Evolutionary conservation across 1,140 invertebrate species (phyloP).

Genomic region (Maniola jurtina): DNA sequence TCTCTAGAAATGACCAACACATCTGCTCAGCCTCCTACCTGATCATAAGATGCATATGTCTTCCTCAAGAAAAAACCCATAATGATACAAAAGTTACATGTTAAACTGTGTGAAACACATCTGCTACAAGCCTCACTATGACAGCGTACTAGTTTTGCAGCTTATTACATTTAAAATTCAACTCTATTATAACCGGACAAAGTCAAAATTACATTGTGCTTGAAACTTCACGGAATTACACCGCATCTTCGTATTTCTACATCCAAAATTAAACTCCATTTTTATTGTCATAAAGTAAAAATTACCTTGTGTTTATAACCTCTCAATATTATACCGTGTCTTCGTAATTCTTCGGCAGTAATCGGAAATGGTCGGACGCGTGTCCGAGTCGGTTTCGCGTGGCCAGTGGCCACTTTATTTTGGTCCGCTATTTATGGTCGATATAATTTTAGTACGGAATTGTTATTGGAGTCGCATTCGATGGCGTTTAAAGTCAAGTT

Average conservation of each 20-base stretch:
- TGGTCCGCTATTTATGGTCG: slow-evolving; percentile 35
- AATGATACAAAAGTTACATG: slow-evolving; percentile 66
- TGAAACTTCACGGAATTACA: too few species aligned
- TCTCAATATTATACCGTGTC: background rate
- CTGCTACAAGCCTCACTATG: slow-evolving; percentile 45
- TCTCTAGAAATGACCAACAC: slow-evolving; percentile 43
- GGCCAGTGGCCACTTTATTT: slow-evolving; percentile 24
- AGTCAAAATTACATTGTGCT: too few species aligned
- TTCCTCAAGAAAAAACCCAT: slow-evolving; percentile 66
- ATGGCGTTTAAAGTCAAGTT: slow-evolving; percentile 9
- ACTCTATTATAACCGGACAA: slow-evolving; percentile 6
- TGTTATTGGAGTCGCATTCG: slow-evolving; percentile 21
- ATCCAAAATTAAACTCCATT: too few species aligned
- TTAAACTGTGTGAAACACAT: slow-evolving; percentile 65
- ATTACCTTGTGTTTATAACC: background rate
- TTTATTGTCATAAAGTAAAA: too few species aligned
- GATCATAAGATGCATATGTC: slow-evolving; percentile 54
- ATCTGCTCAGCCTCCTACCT: slow-evolving; percentile 57
- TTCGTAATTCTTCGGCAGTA: slow-evolving; percentile 38
- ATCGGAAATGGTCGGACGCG: slow-evolving; percentile 42
- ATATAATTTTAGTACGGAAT: slow-evolving; percentile 46
- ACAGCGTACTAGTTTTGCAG: slow-evolving; percentile 17
- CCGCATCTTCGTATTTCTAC: too few species aligned
- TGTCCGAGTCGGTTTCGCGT: slow-evolving; percentile 37
- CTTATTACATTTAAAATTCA: slow-evolving; percentile 18